Conservation (phyloP, 2,888 invertebrate genomes). For the Balanococcus diminutus region DNA sequence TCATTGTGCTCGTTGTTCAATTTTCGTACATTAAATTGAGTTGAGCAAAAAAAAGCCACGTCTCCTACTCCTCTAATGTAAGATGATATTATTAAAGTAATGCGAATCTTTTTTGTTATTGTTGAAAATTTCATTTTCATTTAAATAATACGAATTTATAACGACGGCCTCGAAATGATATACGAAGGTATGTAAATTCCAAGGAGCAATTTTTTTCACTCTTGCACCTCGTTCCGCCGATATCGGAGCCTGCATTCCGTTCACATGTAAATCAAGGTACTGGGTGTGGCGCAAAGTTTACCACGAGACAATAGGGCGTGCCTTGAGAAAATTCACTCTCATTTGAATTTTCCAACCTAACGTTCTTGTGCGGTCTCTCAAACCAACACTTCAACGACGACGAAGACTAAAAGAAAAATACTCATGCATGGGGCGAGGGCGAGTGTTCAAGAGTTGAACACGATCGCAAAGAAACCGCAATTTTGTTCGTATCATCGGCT, state of each 20-base stretch:
- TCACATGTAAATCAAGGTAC: neutral
- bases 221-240: too few relatives aligned
- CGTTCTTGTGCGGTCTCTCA: neutral
- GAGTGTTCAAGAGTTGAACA: neutral
- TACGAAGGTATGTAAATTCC: too few relatives aligned
- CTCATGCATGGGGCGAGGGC: neutral
- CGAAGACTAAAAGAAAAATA: neutral
- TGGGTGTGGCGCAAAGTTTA: neutral
- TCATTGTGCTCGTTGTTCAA: neutral
- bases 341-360: neutral
- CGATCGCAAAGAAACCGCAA: neutral
- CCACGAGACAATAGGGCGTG: neutral
- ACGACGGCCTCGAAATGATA: too few relatives aligned
- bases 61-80: too few relatives aligned
- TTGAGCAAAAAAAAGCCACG: too few relatives aligned
- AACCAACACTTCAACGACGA: too few relatives aligned
- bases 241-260: neutral
- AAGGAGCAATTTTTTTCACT: too few relatives aligned
- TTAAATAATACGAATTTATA: too few relatives aligned
- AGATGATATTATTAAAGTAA: too few relatives aligned
- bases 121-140: too few relatives aligned
- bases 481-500: neutral
- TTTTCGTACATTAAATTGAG: too few relatives aligned
- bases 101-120: too few relatives aligned
- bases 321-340: neutral